Conservation (phyloP, 2,113 vertebrate genomes). For the Callocephalon fimbriatum region DNA sequence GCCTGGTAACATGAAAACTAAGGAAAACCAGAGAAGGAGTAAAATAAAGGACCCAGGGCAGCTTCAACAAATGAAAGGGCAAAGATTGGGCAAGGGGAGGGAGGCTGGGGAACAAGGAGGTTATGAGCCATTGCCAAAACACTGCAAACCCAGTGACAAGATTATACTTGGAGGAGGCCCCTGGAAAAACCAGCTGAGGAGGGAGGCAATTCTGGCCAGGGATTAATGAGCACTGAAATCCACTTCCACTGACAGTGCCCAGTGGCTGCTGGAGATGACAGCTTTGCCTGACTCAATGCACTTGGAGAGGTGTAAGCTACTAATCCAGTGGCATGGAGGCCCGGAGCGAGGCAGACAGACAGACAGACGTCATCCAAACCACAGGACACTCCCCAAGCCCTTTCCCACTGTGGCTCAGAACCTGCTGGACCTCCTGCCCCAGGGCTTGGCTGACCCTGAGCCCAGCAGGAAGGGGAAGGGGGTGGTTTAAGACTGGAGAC, state of each 20-base stretch:
- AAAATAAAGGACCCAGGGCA: not conserved
- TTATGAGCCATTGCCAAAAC: not conserved
- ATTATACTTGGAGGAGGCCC: slow-evolving; percentile 8
- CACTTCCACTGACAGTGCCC: slow-evolving; percentile 12
- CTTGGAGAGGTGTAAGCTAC: not conserved
- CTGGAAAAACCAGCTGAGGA: slow-evolving; percentile 55
- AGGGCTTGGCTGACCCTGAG: not conserved
- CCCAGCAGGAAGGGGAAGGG: not conserved
- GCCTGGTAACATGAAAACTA: not conserved
- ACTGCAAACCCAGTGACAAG: not conserved
- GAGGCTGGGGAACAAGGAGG: not conserved
- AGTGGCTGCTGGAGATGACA: not conserved
- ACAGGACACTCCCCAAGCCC: not conserved
- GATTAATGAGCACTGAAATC: slow-evolving; percentile 29
- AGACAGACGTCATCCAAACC: not conserved
- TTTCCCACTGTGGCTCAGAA: not conserved
- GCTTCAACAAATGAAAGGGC: not conserved
- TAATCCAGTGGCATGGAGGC: not conserved
- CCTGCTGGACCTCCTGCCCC: not conserved
- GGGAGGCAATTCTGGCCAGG: not conserved
- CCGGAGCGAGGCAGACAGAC: not conserved
- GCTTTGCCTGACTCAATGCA: not conserved
- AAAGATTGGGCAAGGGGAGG: slow-evolving; percentile 11
- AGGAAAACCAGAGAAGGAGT: not conserved
- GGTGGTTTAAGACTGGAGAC: not conserved